These are phyloP conservation scores for Mythimna vitellina DNA, from an alignment of 2,888 invertebrate genomes.

Conservation along the genomic window DNA sequence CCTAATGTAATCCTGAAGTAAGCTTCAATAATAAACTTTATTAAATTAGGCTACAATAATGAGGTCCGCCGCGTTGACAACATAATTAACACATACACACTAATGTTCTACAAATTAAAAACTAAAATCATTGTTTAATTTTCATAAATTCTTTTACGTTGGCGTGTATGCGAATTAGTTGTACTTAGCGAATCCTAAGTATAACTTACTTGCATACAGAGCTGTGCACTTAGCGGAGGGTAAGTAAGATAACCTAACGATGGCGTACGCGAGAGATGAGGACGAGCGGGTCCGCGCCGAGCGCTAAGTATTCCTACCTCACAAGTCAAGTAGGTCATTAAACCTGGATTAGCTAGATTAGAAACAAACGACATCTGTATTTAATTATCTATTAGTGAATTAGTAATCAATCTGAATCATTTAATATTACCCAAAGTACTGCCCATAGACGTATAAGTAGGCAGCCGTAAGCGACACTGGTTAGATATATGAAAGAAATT, in stretches of 20 bases:
- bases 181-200: slow-evolving; percentile 6
- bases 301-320: background rate
- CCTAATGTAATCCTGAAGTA: background rate
- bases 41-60: background rate
- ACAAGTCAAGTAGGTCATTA: background rate
- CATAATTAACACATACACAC: background rate
- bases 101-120: background rate
- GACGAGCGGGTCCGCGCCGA: slow-evolving; percentile 3
- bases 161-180: slow-evolving; percentile 2
- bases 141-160: background rate
- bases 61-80: background rate
- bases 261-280: slow-evolving; percentile 9
- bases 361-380: background rate
- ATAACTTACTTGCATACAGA: slow-evolving; percentile 26
- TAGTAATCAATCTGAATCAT: background rate
- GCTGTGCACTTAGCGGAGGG: slow-evolving; percentile 29
- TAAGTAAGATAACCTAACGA: slow-evolving; percentile 1
- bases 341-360: slow-evolving; percentile 25
- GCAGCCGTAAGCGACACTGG: background rate
- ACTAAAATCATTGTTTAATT: background rate
- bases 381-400: slow-evolving; percentile 2
- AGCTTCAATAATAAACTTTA: background rate
- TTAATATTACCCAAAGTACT: background rate
- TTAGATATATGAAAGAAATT: background rate
- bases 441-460: background rate